Evolutionary conservation across 1,140 invertebrate genomes (phyloP), one percentile per base, ranked within the genome.

Genomic region (Epicauta chinensis): DNA sequence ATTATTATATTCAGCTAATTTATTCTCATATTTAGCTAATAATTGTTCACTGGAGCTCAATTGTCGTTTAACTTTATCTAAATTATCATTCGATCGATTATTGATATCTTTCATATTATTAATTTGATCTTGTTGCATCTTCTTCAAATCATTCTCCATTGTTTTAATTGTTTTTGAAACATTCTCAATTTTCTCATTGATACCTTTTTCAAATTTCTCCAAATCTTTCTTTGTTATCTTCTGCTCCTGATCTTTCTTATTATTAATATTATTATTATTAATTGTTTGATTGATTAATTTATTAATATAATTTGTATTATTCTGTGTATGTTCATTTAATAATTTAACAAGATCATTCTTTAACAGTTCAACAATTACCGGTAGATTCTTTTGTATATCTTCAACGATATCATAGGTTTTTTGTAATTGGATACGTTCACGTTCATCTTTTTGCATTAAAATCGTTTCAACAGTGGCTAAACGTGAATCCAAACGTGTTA

Each of bases 391-490:
- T 63, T 84, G 77, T 52, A 87, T 76, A 23, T 79, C 76, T 35
- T 83, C 79, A 9, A 87, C 70, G 3, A 75, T 75, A 55, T 86
- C 83, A 34, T 76, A 73, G 0, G 81, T 81, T 61, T 85, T 85
- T 49, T 85, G 80, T 46, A 84, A 73, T 53, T 86, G 82, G 14
- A 75, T 73, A 46, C 81, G 78, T 53, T 86, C 83, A 46, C 78
- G 70, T 61, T 84, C 81, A 60, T 85, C 82, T 64, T 77, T 81
- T 79, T 85, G 75, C 54, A 83, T 72, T 11, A 83, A 65, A 59
- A 82, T 76, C 15, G 79, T 82, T 68, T 87, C 84, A 7, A 88
- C 81, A 53, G 82, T 81, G 3, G 77, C 78, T 13, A 87, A 69
- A 46, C 82, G 70, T 17, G 86, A 83, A 59, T 87, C 85, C 10